phyloP scores from a whole-genome alignment of 2,113 vertebrate genomes.

The Gambusia holbrooki region DNA sequence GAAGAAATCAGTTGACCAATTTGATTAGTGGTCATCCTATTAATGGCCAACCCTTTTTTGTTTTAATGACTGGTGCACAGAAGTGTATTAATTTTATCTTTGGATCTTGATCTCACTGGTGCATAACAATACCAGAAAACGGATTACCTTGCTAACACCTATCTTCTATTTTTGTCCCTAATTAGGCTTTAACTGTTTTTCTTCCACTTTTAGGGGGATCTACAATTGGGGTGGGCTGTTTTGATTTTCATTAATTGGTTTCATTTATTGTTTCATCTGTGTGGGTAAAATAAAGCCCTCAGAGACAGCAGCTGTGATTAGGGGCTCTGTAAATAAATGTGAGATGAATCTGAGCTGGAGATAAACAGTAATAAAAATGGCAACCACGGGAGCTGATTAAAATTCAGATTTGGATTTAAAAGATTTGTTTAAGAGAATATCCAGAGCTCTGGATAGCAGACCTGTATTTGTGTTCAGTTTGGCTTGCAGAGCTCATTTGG shows the following conservation, averaged over 20 bases:
- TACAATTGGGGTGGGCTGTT: conserved; percentile 1
- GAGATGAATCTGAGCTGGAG: conserved; percentile 37
- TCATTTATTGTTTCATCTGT: conserved; percentile 43
- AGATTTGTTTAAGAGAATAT: conserved; percentile 28
- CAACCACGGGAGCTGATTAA: conserved; percentile 19
- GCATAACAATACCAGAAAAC: neutral
- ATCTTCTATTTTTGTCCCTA: conserved; percentile 1
- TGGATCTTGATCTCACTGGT: neutral
- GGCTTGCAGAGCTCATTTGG: neutral
- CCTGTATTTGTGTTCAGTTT: conserved; percentile 15
- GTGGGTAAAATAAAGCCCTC: conserved; percentile 31
- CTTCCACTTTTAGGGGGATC: conserved; percentile 15
- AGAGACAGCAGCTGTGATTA: conserved; percentile 43
- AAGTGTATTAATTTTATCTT: neutral
- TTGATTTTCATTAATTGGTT: conserved; percentile 46
- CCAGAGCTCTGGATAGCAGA: neutral
- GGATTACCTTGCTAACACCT: neutral
- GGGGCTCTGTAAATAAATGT: conserved; percentile 30
- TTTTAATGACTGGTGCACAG: neutral
- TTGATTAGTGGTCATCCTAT: neutral
- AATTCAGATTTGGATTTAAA: conserved; percentile 31
- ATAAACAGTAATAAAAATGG: conserved; percentile 46
- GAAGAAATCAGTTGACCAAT: neutral
- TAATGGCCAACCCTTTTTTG: neutral
- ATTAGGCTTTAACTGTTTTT: conserved; percentile 6